Evolutionary conservation across 2,797 vertebrate species (phyloP).

Genomic region (Gouania willdenowi): DNA sequence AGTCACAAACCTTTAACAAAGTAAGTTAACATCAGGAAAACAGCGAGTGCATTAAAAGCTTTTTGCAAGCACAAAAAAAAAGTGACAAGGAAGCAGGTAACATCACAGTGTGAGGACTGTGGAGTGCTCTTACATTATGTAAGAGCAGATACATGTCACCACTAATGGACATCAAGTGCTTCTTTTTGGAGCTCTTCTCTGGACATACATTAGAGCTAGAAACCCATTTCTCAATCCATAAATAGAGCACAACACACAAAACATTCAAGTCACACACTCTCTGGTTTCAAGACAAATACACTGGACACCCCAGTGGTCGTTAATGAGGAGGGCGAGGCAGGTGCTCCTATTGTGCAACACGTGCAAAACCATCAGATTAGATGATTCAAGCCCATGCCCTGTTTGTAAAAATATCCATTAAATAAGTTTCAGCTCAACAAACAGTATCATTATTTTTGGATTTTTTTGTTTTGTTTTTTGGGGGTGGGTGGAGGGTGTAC

Average conservation of each 20-base stretch:
- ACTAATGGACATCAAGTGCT: constrained; percentile 80
- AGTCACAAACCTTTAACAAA: constrained; percentile 41
- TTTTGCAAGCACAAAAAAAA: constrained; percentile 40
- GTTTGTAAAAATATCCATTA: neutral
- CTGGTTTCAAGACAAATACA: constrained; percentile 49
- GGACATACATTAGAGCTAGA: constrained; percentile 67
- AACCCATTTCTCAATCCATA: constrained; percentile 55
- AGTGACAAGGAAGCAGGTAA: constrained; percentile 51
- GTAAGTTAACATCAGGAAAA: constrained; percentile 51
- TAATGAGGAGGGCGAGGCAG: constrained; percentile 58
- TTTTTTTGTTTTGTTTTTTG: no score
- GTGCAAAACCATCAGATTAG: constrained; percentile 15
- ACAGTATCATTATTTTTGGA: no score
- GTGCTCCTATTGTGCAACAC: constrained; percentile 73
- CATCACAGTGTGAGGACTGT: constrained; percentile 49
- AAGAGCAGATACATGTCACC: constrained; percentile 67
- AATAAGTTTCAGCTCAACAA: neutral
- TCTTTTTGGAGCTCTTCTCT: constrained; percentile 51
- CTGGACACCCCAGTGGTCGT: constrained; percentile 67
- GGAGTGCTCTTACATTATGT: constrained; percentile 62
- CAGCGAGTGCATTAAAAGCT: constrained; percentile 58
- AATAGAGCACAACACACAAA: constrained; percentile 34
- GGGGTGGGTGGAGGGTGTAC: no score
- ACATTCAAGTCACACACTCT: constrained; percentile 13
- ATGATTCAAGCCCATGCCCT: constrained; percentile 5